Evolutionary conservation across 2,888 invertebrate genomes (phyloP), one percentile per base, ranked within the genome.

Genomic region (Periphyllus acericola): DNA sequence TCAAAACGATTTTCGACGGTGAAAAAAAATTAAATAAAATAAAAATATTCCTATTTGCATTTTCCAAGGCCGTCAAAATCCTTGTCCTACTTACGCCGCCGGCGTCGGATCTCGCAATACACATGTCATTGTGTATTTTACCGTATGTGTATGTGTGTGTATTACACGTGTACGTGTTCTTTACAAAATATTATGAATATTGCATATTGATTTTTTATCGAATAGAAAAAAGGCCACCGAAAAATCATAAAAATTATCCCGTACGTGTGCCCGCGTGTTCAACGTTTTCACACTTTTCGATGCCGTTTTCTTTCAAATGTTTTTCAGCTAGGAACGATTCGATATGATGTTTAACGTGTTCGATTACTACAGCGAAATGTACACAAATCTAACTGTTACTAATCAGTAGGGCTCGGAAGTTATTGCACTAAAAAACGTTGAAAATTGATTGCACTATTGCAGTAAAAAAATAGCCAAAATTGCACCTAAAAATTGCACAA

Each of bases 1-100:
- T n/a, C 29, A 1, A 78, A 81, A 6, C n/a, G 66, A 66, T 78
- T 78, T 85, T 68, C 34, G 52, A 55, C 52, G 72, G 78, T 68
- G 6, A 66, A 74, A 55, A 34, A 72, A 25, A 3, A 46, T 46
- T n/a, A n/a, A n/a, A n/a, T n/a, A n/a, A n/a, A 76, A 55, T 3
- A 78, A 34, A 34, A 52, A 71, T 3, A 32, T 29, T 55, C 6
- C 60, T 40, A 78, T 85, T 85, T 52, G 78, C 46, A 46, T 84
- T 78, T 66, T 40, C n/a, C 68, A 46, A 78, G 68, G 78, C 25
- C 46, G 34, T 68, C 21, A 25, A 76, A 68, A 85, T 85, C 76
- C 76, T 85, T 85, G 84, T 85, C 76, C 84, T 78, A 85, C 66
- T 83, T 83, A 72, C 40, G 21, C 14, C 8, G 46, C 14, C 40